Conservation (phyloP, 2,113 vertebrate genomes). For the Osmerus eperlanus region DNA sequence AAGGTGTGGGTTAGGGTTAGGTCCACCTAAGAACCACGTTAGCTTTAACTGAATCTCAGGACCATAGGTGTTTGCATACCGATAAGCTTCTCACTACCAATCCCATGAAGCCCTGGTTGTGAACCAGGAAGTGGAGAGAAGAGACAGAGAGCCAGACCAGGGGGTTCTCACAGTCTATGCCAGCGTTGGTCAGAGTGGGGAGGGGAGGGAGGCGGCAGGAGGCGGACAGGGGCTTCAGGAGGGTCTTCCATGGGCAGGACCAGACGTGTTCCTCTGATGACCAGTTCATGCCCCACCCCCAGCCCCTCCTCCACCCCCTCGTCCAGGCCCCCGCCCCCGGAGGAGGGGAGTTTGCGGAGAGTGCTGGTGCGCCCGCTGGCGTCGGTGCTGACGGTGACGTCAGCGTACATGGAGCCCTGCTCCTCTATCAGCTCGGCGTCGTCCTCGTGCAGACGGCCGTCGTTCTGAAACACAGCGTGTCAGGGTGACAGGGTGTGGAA, state of each 20-base stretch:
- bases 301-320: conserved; percentile 75
- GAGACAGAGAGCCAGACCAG: neutral
- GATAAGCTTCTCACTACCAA: neutral
- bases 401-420: conserved; percentile 86
- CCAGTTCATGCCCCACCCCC: conserved; percentile 77
- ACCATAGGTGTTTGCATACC: too few species aligned
- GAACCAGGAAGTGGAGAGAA: neutral
- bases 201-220: conserved; percentile 64
- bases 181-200: conserved; percentile 55
- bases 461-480: conserved; percentile 72
- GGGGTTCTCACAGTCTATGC: conserved; percentile 60
- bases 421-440: conserved; percentile 91
- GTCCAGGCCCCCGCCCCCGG: conserved; percentile 68
- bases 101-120: neutral
- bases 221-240: conserved; percentile 71
- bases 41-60: too few species aligned
- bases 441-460: conserved; percentile 85
- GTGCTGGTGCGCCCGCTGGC: conserved; percentile 55
- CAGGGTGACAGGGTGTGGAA: too few species aligned
- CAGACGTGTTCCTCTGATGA: conserved; percentile 85
- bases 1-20: too few species aligned
- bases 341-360: conserved; percentile 45
- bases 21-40: too few species aligned
- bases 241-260: conserved; percentile 89
- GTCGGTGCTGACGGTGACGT: conserved; percentile 83